Conservation (phyloP, 2,113 vertebrate species). For the Sturnus vulgaris region DNA sequence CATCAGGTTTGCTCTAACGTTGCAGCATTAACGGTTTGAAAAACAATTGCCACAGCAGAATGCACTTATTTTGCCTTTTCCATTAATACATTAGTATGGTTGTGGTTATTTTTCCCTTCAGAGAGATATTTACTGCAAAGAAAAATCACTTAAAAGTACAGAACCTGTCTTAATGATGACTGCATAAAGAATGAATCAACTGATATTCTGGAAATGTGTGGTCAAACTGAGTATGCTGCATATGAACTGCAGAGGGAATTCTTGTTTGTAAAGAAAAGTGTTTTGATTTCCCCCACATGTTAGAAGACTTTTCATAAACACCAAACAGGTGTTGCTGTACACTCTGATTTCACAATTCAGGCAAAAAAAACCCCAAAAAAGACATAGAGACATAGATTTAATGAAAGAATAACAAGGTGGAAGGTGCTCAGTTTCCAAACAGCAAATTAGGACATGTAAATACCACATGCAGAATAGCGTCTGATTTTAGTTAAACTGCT, state of each 20-base stretch:
- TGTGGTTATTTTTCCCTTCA: background rate
- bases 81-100: background rate
- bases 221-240: background rate
- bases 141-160: background rate
- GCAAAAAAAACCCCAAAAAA: background rate
- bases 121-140: background rate
- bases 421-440: background rate
- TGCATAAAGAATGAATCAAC: background rate
- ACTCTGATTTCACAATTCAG: background rate
- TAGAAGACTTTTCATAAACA: background rate
- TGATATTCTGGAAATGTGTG: background rate
- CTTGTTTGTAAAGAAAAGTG: background rate
- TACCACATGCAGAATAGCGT: background rate
- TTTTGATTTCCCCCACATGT: background rate
- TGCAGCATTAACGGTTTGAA: background rate
- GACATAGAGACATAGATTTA: background rate
- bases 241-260: background rate
- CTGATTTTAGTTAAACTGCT: background rate
- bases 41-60: background rate
- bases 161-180: background rate
- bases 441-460: background rate
- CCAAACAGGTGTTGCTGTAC: background rate
- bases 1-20: background rate
- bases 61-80: background rate
- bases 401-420: background rate